These are phyloP conservation scores for Tenrec ecaudatus DNA, from an alignment of 2,113 vertebrate genomes.

Conservation along the genomic window DNA sequence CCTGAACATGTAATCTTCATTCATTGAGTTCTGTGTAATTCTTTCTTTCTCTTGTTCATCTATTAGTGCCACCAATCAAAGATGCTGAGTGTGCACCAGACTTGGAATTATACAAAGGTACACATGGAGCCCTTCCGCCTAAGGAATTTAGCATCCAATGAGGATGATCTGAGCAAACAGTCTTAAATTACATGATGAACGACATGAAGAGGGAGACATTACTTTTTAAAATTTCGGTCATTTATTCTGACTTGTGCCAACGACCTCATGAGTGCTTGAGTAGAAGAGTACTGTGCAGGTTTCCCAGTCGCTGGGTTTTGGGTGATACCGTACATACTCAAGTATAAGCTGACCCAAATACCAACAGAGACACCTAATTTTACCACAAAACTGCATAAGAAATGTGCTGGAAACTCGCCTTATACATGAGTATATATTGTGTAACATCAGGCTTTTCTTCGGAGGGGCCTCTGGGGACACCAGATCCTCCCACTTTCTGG, in stretches of 20 bases:
- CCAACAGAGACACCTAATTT: too few species aligned
- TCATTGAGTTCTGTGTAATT: constrained; percentile 1
- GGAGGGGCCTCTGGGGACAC: not conserved
- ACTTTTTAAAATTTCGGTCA: not conserved
- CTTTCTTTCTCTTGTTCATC: not conserved
- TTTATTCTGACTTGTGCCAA: too few species aligned
- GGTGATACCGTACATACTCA: too few species aligned
- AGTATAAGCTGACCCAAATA: too few species aligned
- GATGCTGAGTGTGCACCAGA: not conserved
- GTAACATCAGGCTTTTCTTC: not conserved
- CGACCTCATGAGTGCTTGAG: too few species aligned
- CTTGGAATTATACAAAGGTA: not conserved
- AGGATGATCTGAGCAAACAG: not conserved
- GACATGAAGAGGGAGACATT: not conserved
- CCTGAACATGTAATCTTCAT: not conserved
- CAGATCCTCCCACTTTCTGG: not conserved
- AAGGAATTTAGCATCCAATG: not conserved
- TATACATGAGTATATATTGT: too few species aligned
- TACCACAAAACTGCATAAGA: too few species aligned
- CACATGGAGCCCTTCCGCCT: not conserved
- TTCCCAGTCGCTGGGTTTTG: too few species aligned
- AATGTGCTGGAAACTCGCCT: too few species aligned
- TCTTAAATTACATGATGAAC: not conserved
- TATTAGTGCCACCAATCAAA: not conserved
- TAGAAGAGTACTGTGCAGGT: too few species aligned